These are phyloP conservation scores for Cynoglossus semilaevis DNA, from an alignment of 2,113 vertebrate species.

Conservation along the genomic window DNA sequence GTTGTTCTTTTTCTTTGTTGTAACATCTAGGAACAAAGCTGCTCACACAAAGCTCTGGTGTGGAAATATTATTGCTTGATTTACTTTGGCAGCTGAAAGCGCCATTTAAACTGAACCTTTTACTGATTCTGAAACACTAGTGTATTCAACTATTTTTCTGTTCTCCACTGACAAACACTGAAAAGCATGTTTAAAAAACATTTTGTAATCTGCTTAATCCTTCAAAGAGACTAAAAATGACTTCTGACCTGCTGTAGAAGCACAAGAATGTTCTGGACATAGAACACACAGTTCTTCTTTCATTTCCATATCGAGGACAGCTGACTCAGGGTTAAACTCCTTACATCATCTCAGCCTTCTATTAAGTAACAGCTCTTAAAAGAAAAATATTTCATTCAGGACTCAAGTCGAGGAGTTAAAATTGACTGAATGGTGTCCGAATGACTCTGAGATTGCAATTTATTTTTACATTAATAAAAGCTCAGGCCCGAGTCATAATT, in stretches of 20 bases:
- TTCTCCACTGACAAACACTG: neutral
- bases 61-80: neutral
- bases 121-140: neutral
- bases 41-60: conserved; percentile 1
- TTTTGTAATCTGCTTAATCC: conserved; percentile 40
- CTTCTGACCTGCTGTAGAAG: conserved; percentile 36
- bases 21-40: conserved; percentile 25
- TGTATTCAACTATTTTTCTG: neutral
- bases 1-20: conserved; percentile 1
- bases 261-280: conserved; percentile 37
- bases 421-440: too few species aligned
- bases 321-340: neutral
- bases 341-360: conserved; percentile 19
- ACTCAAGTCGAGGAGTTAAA: too few species aligned
- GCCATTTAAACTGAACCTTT: neutral
- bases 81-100: neutral
- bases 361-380: neutral
- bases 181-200: neutral
- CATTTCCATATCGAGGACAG: neutral
- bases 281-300: neutral
- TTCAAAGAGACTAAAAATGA: conserved; percentile 24
- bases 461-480: too few species aligned
- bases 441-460: too few species aligned
- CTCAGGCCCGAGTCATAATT: too few species aligned
- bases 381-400: too few species aligned